Evolutionary conservation across 2,888 invertebrate genomes (phyloP), one percentile per base, ranked within the genome.

Genomic region (Scotopteryx bipunctaria): DNA sequence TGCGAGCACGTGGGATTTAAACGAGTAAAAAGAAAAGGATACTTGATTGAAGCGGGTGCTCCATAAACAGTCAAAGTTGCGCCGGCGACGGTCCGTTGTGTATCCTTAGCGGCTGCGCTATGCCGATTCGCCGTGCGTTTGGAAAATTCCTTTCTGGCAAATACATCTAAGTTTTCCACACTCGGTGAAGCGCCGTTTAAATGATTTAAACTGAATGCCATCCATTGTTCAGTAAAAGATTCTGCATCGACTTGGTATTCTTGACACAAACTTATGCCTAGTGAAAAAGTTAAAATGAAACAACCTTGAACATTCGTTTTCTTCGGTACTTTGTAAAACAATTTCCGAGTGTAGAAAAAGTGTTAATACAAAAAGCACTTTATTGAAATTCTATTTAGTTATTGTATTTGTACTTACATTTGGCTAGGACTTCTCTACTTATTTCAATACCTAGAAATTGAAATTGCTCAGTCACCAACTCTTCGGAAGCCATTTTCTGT

Each of bases 191-290:
- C 91, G 23, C 93, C 93, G 62, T 91, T 90, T 58, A 93, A 81
- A 71, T 93, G 84, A 21, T 94, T 93, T 47, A 94, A 86, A 66
- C 93, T 93, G 76, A 93, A 96, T 13, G 96, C 95, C 86, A 94
- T 92, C 96, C 96, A 96, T 87, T 93, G 92, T 73, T 95, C 94
- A 42, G 93, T 94, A 64, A 96, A 93, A 67, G 93, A 93, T 73
- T 93, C 94, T 27, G 94, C 93, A 59, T 91, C 91, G 40, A 95
- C 81, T 66, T 91, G 83, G 74, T 95, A 93, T 43, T 89, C 90
- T 58, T 87, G 78, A 73, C 95, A 94, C 61, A 95, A 83, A 76
- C 92, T 93, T 69, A 93, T 87, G 92, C 94, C 90, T 90, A 53
- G 58, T 70, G 79, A 76, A 80, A 74, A 69, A 78, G 33, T 40